A percentile compares a stretch with the other conserved stretches of the same genome.
phyloP scores from a whole-genome alignment of 2,888 invertebrate species.

The Antitype chi region DNA sequence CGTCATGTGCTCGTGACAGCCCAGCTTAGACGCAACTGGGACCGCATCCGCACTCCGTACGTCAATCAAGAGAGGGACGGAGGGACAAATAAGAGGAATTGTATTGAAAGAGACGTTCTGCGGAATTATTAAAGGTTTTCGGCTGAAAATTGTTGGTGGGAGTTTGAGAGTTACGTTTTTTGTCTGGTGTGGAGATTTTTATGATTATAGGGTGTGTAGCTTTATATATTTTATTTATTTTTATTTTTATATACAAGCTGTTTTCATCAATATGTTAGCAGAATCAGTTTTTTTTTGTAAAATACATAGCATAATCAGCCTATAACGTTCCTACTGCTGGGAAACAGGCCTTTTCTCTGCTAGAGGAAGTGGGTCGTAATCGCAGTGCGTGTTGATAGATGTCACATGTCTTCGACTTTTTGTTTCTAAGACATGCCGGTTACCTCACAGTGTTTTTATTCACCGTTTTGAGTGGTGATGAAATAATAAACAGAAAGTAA shows the following conservation, averaged over 20 bases:
- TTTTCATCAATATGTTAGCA: not conserved
- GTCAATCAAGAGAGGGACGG: conserved; percentile 72
- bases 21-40: conserved; percentile 74
- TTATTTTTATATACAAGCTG: no score
- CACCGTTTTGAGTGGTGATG: no score
- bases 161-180: conserved; percentile 21
- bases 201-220: not conserved
- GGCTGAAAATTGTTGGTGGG: conserved; percentile 23
- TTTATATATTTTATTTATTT: no score
- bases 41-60: conserved; percentile 70
- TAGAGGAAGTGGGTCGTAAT: no score
- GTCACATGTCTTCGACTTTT: no score
- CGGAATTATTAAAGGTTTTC: conserved; percentile 49
- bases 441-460: no score
- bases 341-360: no score
- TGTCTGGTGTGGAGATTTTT: conserved; percentile 22
- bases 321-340: no score
- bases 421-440: no score
- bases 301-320: no score
- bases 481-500: no score
- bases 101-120: conserved; percentile 56
- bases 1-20: conserved; percentile 78
- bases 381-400: no score
- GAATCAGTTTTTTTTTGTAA: not conserved
- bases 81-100: conserved; percentile 61